Base-by-base conservation (phyloP, 2,113 vertebrate species). In the Macroglossus sobrinus region DNA sequence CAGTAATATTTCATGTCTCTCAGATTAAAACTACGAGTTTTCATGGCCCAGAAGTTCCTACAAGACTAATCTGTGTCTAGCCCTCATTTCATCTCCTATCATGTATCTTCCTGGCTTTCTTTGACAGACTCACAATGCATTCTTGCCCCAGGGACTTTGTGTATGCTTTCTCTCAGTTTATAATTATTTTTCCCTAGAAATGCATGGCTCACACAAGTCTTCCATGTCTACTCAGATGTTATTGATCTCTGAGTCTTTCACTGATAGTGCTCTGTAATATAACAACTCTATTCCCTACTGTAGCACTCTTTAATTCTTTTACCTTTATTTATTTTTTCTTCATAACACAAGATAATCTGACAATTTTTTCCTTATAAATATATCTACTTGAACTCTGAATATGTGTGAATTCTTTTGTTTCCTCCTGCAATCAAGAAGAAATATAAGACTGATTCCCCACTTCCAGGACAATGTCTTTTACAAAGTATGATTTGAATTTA, bases 201-300 rank as follows among this genome's bases (percentile, higher is more conserved):
- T 75, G 4, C 61, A 71, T 13, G 45, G 8, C 28, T 68, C 7
- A 24, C 9, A 28, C 45, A 24, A 21, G 33, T 59, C 12, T 14
- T 50, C 24, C 47, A 33, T 40, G 30, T 38, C 14, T 71, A 3
- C n/a, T 68, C 19, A 21, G 26, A 63, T 68, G 28, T 26, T 47
- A 66, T 6, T 64, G 78, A 38, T 40, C 30, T 81, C 12, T 24
- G 13, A 50, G 30, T 72, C 45, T 28, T 84, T 66, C 21, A 13
- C 40, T 74, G 9, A 89, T 53, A 9, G 61, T 68, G 15, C 3
- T 68, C 28, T 61, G 7, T 57, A 79, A 66, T 84, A 80, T 59
- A 89, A 78, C 40, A 86, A 5, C 1, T 22, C 5, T 0, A 33
- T 0, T 0, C 6, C 8, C 28, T 40, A 22, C 5, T n/a, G 16